Evolutionary conservation across 2,888 invertebrate genomes (phyloP), one percentile per base, ranked within the genome.

Genomic region (Caenorhabditis macrosperma): DNA sequence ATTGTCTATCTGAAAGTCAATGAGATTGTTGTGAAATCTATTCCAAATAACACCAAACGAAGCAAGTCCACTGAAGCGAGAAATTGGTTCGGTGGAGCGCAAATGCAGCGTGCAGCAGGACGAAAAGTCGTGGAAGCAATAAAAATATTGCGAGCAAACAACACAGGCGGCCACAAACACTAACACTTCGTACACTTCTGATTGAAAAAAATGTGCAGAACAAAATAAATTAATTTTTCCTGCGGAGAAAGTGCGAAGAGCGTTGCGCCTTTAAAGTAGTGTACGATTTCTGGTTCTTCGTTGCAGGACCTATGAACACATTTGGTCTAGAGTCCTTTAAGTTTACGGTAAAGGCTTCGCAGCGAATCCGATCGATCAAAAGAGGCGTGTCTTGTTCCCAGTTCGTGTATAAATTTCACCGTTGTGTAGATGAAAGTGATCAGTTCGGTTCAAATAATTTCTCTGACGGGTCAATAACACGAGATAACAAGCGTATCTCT

Each of bases 401-500:
- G 20, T 22, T 24, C n/a, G 12, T 46, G 48, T 68, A 68, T 59
- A 59, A 59, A 59, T 55, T n/a, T 9, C 5, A 20, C 17, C 26
- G 9, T 2, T 50, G n/a, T 38, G n/a, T n/a, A 68, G 68, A 50
- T 38, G 46, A 15, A 60, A 30, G 30, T 22, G 28, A 54, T 54
- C n/a, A 17, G 26, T n/a, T 60, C 26, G 26, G 71, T 71, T 71
- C 71, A 71, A 71, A 63, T 15, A 17, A 57, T 26, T 20, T 30
- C 44, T 28, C 5, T 10, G 48, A 50, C 26, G 24, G 50, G 50
- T 35, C 69, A 71, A 63, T 38, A 64, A 64, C 63, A 63, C 72
- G 57, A 61, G 64, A 72, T 72, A 64, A 72, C 72, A 72, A 54
- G 72, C 72, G 72, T 55, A 72, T 72, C 72, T 46, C 44, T 26